phyloP scores from a whole-genome alignment of 2,113 vertebrate genomes.

The Typhlomys cinereus region DNA sequence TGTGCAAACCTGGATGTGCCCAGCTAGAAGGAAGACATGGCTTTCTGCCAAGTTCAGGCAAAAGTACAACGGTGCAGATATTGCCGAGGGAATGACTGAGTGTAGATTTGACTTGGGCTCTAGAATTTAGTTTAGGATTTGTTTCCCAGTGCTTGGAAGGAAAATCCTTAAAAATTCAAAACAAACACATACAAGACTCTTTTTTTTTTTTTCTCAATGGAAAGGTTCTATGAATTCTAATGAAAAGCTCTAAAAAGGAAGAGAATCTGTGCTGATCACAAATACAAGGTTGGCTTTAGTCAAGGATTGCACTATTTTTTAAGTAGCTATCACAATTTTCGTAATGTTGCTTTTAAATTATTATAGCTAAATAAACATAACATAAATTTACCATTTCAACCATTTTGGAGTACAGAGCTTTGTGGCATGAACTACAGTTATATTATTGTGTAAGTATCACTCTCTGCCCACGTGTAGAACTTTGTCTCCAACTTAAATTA shows the following conservation, averaged over 20 bases:
- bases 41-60: neutral
- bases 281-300: neutral
- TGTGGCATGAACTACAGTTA: neutral
- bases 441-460: neutral
- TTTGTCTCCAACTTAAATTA: neutral
- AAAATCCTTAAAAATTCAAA: constrained; percentile 13
- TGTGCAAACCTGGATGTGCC: neutral
- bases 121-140: constrained; percentile 6
- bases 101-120: neutral
- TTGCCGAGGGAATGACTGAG: neutral
- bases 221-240: neutral
- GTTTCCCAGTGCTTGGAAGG: neutral
- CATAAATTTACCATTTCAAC: too few species aligned
- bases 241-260: neutral
- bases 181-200: neutral
- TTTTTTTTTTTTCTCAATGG: neutral
- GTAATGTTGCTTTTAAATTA: too few species aligned
- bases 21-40: neutral
- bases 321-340: too few species aligned
- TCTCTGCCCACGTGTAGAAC: neutral
- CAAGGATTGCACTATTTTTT: neutral
- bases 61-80: neutral
- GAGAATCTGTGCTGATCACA: neutral
- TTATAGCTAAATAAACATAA: neutral
- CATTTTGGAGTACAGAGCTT: neutral